Evolutionary conservation across 2,888 invertebrate species (phyloP).

Genomic region (Napeogenes sylphis): DNA sequence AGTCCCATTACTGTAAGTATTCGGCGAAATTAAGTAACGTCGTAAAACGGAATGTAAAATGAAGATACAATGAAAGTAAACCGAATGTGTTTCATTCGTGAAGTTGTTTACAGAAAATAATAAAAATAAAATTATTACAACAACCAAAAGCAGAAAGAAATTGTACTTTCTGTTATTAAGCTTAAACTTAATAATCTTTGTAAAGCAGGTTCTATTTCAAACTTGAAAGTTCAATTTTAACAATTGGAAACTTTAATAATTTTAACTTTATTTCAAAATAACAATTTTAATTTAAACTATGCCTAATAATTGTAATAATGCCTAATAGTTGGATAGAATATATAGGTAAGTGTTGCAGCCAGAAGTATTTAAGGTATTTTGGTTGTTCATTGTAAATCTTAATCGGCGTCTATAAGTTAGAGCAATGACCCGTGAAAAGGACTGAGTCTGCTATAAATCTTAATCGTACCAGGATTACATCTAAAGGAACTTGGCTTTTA

Average conservation of each 20-base stretch:
- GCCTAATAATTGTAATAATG: background rate
- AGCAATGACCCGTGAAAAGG: constrained; percentile 65
- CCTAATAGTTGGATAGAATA: constrained; percentile 11
- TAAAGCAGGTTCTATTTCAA: no score
- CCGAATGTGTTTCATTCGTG: background rate
- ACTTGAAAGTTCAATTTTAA: no score
- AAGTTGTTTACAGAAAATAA: background rate
- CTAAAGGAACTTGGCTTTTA: background rate
- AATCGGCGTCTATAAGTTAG: constrained; percentile 60
- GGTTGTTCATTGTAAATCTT: constrained; percentile 69
- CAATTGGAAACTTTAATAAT: no score
- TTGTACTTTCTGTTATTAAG: constrained; percentile 4
- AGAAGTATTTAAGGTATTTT: constrained; percentile 72
- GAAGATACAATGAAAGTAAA: constrained; percentile 29
- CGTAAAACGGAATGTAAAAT: constrained; percentile 33
- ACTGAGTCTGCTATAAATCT: constrained; percentile 60
- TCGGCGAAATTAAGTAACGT: constrained; percentile 27
- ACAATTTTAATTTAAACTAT: background rate
- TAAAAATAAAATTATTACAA: background rate
- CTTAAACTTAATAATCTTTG: constrained; percentile 1
- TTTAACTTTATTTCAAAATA: no score
- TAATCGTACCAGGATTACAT: background rate
- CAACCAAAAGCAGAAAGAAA: background rate
- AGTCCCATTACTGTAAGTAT: constrained; percentile 19
- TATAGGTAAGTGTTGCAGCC: background rate